Base-by-base conservation (phyloP, 2,888 invertebrate species). In the Tenodera sinensis region DNA sequence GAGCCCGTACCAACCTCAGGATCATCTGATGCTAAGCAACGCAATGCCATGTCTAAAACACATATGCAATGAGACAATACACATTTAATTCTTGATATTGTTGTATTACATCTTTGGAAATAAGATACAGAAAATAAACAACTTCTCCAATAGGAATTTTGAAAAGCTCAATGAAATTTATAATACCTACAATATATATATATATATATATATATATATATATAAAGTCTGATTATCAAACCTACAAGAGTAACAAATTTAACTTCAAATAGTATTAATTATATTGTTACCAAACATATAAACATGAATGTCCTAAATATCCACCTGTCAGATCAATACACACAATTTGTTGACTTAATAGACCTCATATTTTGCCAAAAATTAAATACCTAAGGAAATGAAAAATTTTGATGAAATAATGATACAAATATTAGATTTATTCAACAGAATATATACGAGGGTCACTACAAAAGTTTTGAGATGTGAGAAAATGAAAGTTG, bases 21-120 rank as follows among this genome's bases (percentile, higher is more conserved):
- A 92, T 92, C 97, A 97, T 83, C 96, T 95, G 89, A 98, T 92
- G 1, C 97, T 25, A 71, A 71, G 6, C 54, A 71, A 20, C 54
- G 54, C 6, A 71, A 20, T 71, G 54, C 54, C 54, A 71, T 71
- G 25, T 71, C 54, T 71, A 25, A 71, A 54, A 71, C 14, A 71
- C 2, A 71, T 20, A 20, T 71, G 14, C 4, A 15, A 20, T 71
- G 3, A 71, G 15, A 71, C 3, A 15, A 20, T 20, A 20, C 15
- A 71, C 20, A 71, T 71, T 20, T 71, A 71, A 71, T 71, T 71
- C 25, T 20, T 7, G 2, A 20, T 3, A 71, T 20, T 20, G 2
- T 8, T 71, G 1, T 20, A 25, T 71, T 71, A 3, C 25, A 71
- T 20, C 3, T 71, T 20, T 71, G 54, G 20, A 71, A 71, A 71